These are phyloP conservation scores for Rhadina sibilatrix DNA, from an alignment of 2,113 vertebrate species.

Conservation along the genomic window DNA sequence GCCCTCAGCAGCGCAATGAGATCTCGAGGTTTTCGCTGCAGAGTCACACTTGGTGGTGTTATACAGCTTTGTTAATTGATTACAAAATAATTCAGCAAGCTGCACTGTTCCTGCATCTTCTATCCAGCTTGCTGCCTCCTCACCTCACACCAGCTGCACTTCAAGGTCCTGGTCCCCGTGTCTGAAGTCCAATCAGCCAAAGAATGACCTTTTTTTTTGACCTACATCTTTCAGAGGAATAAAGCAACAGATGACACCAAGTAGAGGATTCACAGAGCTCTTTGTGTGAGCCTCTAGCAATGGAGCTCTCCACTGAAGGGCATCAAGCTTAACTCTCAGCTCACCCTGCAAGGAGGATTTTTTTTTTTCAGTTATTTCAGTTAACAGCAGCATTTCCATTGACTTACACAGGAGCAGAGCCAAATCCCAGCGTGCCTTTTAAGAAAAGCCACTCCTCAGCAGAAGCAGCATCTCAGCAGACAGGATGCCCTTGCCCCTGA, in stretches of 20 bases:
- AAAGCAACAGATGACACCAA: constrained; percentile 48
- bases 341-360: not conserved
- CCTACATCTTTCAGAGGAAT: constrained; percentile 11
- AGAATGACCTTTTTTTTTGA: constrained; percentile 1
- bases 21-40: not conserved
- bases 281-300: not conserved
- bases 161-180: not conserved
- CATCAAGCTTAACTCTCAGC: constrained; percentile 5
- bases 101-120: not conserved
- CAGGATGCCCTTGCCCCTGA: not conserved
- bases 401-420: not conserved
- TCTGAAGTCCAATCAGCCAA: not conserved
- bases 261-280: not conserved
- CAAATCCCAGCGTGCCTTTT: constrained; percentile 1
- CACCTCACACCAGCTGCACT: not conserved
- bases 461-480: not conserved
- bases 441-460: not conserved
- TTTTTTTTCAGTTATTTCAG: not conserved
- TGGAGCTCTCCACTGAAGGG: constrained; percentile 9
- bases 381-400: not conserved
- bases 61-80: not conserved
- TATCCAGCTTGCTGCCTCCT: not conserved
- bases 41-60: not conserved
- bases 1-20: not conserved
- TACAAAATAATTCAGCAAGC: constrained; percentile 6